Conservation (phyloP, 2,888 invertebrate species). For the Drosophila paracracens region DNA sequence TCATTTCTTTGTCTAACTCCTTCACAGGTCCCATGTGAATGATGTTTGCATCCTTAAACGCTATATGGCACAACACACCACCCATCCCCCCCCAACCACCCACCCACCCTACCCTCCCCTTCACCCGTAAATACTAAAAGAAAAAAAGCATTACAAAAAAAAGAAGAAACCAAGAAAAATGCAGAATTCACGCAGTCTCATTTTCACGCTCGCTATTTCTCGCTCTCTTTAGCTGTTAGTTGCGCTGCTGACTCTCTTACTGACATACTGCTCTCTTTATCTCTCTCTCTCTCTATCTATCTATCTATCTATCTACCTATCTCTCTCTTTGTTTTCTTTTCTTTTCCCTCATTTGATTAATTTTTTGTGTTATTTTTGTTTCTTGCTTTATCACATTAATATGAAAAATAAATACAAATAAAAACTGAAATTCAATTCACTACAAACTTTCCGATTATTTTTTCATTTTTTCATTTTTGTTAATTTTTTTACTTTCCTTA, state of each 20-base stretch:
- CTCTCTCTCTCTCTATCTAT: constrained; percentile 14
- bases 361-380: constrained; percentile 11
- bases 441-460: constrained; percentile 19
- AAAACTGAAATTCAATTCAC: constrained; percentile 22
- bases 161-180: constrained; percentile 2
- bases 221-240: constrained; percentile 51
- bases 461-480: background rate
- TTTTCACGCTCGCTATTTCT: constrained; percentile 29
- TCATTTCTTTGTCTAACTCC: background rate
- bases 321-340: constrained; percentile 7
- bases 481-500: constrained; percentile 9
- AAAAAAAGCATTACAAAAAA: background rate
- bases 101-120: no score
- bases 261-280: constrained; percentile 50
- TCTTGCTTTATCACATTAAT: constrained; percentile 7
- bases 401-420: constrained; percentile 5
- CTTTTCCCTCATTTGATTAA: constrained; percentile 14
- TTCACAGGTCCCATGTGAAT: constrained; percentile 4
- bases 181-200: constrained; percentile 26
- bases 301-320: constrained; percentile 17
- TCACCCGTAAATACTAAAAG: background rate
- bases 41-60: constrained; percentile 17
- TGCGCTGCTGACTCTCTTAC: constrained; percentile 51
- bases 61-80: constrained; percentile 19
- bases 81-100: background rate